Conservation (phyloP, 2,797 vertebrate species). For the Coluber constrictor region DNA sequence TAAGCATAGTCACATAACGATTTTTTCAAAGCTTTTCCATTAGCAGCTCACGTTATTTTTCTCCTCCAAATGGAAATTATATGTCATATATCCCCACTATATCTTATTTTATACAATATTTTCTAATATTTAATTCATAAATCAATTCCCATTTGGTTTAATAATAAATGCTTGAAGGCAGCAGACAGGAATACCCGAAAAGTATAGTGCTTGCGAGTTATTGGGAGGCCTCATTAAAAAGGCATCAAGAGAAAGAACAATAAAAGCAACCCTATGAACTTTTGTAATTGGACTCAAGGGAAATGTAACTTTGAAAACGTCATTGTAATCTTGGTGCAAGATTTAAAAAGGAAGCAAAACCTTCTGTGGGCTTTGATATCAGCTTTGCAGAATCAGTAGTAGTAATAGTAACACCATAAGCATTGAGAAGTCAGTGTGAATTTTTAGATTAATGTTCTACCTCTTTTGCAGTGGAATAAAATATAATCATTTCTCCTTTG, state of each 20-base stretch:
- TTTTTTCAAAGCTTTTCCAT: constrained; percentile 56
- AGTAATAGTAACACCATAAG: background rate
- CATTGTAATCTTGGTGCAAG: constrained; percentile 33
- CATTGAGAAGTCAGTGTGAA: background rate
- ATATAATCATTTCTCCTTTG: fast-evolving
- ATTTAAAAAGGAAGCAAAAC: constrained; percentile 25
- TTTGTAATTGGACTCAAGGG: constrained; percentile 75
- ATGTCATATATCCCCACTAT: constrained; percentile 45
- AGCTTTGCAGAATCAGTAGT: background rate
- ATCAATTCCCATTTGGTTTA: constrained; percentile 73
- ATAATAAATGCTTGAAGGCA: constrained; percentile 71
- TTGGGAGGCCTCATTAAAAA: constrained; percentile 80
- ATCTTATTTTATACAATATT: constrained; percentile 67
- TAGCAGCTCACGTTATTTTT: constrained; percentile 57
- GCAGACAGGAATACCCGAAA: constrained; percentile 75
- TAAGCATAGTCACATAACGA: constrained; percentile 42
- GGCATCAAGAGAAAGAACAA: constrained; percentile 75
- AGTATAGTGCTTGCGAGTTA: constrained; percentile 70
- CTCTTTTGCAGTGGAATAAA: background rate
- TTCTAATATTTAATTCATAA: constrained; percentile 83
- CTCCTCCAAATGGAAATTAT: constrained; percentile 60
- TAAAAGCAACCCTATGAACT: constrained; percentile 76
- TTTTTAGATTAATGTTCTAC: background rate
- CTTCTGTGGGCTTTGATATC: background rate
- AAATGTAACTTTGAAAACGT: constrained; percentile 61